Evolutionary conservation across 2,888 invertebrate genomes (phyloP), one percentile per base, ranked within the genome.

Genomic region (Meganola albula): DNA sequence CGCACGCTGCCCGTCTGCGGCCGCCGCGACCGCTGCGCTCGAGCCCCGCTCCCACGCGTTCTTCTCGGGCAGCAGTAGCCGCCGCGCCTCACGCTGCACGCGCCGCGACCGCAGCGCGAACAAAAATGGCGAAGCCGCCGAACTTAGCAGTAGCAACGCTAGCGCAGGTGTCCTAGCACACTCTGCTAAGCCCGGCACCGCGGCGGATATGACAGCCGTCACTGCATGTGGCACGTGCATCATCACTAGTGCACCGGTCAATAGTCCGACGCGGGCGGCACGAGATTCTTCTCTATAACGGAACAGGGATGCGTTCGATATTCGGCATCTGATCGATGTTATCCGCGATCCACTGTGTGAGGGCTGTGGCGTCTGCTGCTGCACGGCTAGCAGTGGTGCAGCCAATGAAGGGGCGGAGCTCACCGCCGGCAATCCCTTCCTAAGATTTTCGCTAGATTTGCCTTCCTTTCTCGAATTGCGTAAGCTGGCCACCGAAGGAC

Each of bases 211-310:
- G 16, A 77, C 69, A 5, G 72, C 72, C 8, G 58, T 55, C 37
- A 72, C 71, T 25, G 78, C 87, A 43, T 93, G 91, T 13, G 92
- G 91, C 44, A 93, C 89, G 27, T 93, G 91, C 20, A 92, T 88
- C 62, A 93, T 90, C 43, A 94, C 93, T 42, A 93, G 72, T 27
- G 92, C 91, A 61, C 95, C 95, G 24, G 84, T 83, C 41, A 84
- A 55, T 18, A 84, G 63, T 29, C 84, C 84, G 30, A 96, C 94
- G 48, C 95, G 91, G 5, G 95, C 96, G 1, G 96, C 95, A 46
- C 95, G 89, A 49, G 95, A 93, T 78, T 96, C 96, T 67, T 96
- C 96, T 31, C 95, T 88, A 67, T 95, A 94, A 60, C 92, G 89
- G 75, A 95, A 94, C 41, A 94, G 87, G 25, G 93, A 93, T 14